Evolutionary conservation across 2,113 vertebrate species (phyloP), one percentile per base, ranked within the genome.

Genomic region (Donacobius atricapilla): DNA sequence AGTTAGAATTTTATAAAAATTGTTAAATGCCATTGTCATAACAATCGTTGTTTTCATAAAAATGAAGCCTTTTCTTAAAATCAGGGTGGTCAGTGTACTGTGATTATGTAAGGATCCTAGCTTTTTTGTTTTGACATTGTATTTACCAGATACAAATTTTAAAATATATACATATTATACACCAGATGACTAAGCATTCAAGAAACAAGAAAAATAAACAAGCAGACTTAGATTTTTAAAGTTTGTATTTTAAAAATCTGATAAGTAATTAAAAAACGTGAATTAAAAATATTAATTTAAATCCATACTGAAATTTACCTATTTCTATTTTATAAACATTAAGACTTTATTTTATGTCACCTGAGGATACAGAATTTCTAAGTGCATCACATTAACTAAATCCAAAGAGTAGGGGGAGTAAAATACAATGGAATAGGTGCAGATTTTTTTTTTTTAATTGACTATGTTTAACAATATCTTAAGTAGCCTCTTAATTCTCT

Each of bases 401-500:
- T 50, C 19, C 45, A 72, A 76, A 68, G 2, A 37, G 6, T 15
- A 5, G 2, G 0, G 10, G 44, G 1, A 11, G 4, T n/a, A 90
- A 94, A 83, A 64, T 51, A 9, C 24, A 72, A 45, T 15, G 9
- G 17, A 57, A 69, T 44, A 71, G 22, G 69, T 53, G 17, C 69
- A 75, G 3, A 22, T 15, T 51, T 37, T 53, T 47, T 79, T 73
- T 33, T 33, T 56, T 54, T 56, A 75, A 69, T 56, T 47, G 5
- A 47, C 44, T 51, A 9, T 17, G 54, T 83, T 78, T 83, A 89
- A 65, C n/a, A 25, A n/a, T 78, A 27, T 48, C 35, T 50, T 65
- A 76, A 82, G 73, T 17, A 83, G 10, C 33, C 8, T 89, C 17
- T 87, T 83, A 65, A 86, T 79, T 89, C 21, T 89, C 17, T 89